Conservation (phyloP, 1,140 invertebrate genomes). For the Saccostrea glomerata region DNA sequence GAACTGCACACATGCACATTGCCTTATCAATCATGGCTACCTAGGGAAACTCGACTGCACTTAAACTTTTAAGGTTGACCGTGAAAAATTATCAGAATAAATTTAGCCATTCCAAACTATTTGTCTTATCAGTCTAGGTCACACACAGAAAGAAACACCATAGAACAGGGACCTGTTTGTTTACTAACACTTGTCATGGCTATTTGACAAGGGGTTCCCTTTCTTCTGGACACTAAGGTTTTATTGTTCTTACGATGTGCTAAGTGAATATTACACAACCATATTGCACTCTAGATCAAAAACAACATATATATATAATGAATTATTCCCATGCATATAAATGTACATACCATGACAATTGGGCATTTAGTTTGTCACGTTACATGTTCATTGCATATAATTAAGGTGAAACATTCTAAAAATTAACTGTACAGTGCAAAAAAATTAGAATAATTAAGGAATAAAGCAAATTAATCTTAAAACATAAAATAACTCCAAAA, state of each 20-base stretch:
- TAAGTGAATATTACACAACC: not conserved
- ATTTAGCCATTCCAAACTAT: slow-evolving; percentile 1
- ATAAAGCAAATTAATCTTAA: too few relatives aligned
- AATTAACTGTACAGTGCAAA: too few relatives aligned
- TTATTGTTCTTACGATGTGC: not conserved
- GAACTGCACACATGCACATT: not conserved
- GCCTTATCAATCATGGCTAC: not conserved
- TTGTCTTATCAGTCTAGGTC: slow-evolving; percentile 23
- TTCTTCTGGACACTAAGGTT: not conserved
- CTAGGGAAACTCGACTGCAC: not conserved
- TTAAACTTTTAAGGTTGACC: not conserved
- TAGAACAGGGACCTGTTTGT: not conserved
- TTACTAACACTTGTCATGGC: slow-evolving; percentile 16
- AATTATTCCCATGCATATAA: not conserved
- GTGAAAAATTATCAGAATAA: slow-evolving; percentile 33
- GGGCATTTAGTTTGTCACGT: too few relatives aligned
- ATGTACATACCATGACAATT: not conserved
- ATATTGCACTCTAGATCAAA: not conserved
- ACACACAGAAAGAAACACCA: slow-evolving; percentile 2
- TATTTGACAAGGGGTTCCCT: not conserved
- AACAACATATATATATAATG: not conserved
- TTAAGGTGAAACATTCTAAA: too few relatives aligned
- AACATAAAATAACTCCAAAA: not conserved
- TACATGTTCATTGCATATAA: too few relatives aligned
- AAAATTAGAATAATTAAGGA: too few relatives aligned